Evolutionary conservation across 2,113 vertebrate genomes (phyloP).

Genomic region (Sphyrna mokarran): DNA sequence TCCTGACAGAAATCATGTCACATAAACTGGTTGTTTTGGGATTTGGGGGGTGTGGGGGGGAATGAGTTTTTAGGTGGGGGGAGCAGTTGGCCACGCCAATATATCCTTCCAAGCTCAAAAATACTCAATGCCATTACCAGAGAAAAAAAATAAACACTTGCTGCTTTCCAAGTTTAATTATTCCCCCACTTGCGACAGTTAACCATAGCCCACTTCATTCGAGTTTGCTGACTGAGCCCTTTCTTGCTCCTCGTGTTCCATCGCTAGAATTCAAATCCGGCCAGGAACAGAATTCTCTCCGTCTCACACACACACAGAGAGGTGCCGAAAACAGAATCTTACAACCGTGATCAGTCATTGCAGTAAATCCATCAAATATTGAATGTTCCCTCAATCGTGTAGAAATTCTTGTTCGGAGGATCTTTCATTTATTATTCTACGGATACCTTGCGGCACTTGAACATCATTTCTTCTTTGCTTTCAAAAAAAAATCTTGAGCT

Average conservation of each 20-base stretch:
- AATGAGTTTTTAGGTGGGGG: too few relatives aligned
- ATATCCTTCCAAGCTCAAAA: neutral
- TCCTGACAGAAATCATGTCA: neutral
- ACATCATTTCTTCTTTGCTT: neutral
- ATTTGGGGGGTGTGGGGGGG: too few relatives aligned
- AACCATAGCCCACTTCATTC: neutral
- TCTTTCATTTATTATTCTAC: neutral
- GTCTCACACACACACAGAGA: neutral
- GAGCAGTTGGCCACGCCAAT: neutral
- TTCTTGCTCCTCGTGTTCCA: neutral
- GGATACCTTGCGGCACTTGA: neutral
- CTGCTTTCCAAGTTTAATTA: slow-evolving; percentile 1
- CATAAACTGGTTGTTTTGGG: neutral
- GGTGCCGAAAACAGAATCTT: neutral
- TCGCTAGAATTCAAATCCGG: neutral
- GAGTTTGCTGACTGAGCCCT: neutral
- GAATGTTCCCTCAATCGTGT: neutral
- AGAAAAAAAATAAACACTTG: neutral
- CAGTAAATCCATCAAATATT: neutral
- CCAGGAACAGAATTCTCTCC: neutral
- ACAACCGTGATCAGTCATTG: neutral
- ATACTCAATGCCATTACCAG: neutral
- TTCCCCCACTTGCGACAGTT: neutral
- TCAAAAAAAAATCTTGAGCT: neutral
- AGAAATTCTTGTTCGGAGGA: slow-evolving; percentile 4